Percentiles rank a stretch among this genome's conserved stretches.
These are phyloP conservation scores for Hydrophis major DNA, from an alignment of 2,797 vertebrate genomes.

Conservation along the genomic window DNA sequence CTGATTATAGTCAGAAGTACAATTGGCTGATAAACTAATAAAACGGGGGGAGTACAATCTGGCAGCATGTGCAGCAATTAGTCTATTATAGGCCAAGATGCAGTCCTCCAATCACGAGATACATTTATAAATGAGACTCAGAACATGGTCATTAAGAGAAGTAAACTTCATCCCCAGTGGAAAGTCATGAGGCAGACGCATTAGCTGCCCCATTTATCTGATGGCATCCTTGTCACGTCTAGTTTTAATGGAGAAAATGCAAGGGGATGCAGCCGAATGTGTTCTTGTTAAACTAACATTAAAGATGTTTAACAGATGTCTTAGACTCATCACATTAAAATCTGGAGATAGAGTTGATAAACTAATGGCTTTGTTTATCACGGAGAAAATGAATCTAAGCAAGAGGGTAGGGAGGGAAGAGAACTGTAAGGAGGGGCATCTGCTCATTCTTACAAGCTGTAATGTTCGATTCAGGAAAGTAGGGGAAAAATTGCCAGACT, in stretches of 20 bases:
- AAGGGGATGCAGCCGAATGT: slow-evolving; percentile 56
- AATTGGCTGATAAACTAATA: background rate
- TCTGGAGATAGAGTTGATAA: slow-evolving; percentile 16
- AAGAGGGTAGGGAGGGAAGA: background rate
- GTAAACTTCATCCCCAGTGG: background rate
- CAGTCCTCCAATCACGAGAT: background rate
- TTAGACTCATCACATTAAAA: slow-evolving; percentile 43
- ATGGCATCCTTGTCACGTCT: slow-evolving; percentile 45
- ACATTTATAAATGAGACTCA: background rate
- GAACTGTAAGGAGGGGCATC: background rate
- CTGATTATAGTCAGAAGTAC: background rate
- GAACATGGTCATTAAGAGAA: background rate
- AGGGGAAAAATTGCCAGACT: background rate
- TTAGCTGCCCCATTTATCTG: slow-evolving; percentile 45
- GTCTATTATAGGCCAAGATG: background rate
- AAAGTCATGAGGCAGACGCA: slow-evolving; percentile 31
- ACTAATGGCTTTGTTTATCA: slow-evolving; percentile 55
- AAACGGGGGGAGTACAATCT: background rate
- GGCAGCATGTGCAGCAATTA: background rate
- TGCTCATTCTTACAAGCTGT: background rate
- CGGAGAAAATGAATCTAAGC: slow-evolving; percentile 22
- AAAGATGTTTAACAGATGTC: slow-evolving; percentile 58
- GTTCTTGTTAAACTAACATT: slow-evolving; percentile 65
- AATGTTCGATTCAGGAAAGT: slow-evolving; percentile 8
- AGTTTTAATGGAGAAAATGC: slow-evolving; percentile 65